These are phyloP conservation scores for Gymnoscopelus microlampas DNA, from an alignment of 2,797 vertebrate genomes.

Conservation along the genomic window DNA sequence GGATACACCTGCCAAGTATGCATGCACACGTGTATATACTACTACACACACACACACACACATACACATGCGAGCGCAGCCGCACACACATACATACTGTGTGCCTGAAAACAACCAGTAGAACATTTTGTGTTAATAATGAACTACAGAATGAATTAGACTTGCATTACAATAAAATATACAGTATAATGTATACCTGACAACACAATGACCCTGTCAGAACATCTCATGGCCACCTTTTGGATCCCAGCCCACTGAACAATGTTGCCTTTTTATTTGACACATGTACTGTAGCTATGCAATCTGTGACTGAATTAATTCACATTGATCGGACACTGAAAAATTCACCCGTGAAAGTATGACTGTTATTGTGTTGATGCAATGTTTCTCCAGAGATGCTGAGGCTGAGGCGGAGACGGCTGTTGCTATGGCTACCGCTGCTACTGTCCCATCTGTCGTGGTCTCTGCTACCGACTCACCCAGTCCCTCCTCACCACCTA, in stretches of 20 bases:
- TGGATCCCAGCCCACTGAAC: no score
- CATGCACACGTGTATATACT: not conserved
- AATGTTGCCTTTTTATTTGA: no score
- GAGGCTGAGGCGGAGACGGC: constrained; percentile 38
- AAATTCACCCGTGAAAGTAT: not conserved
- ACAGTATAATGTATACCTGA: no score
- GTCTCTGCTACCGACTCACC: constrained; percentile 33
- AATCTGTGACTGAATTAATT: no score
- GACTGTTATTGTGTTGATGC: constrained; percentile 4
- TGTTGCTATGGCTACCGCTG: constrained; percentile 23
- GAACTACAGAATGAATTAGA: no score
- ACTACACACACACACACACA: not conserved
- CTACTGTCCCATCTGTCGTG: constrained; percentile 12
- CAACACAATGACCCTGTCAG: no score
- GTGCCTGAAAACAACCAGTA: not conserved
- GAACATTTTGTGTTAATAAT: no score
- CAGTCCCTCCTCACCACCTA: constrained; percentile 32
- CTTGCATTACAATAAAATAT: no score
- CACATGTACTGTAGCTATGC: no score
- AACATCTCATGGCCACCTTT: no score
- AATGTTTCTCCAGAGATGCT: constrained; percentile 53
- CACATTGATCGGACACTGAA: not conserved
- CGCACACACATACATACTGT: not conserved
- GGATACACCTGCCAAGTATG: constrained; percentile 53
- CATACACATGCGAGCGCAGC: no score